These are phyloP conservation scores for Mermis nigrescens DNA, from an alignment of 2,888 invertebrate genomes.

Conservation along the genomic window DNA sequence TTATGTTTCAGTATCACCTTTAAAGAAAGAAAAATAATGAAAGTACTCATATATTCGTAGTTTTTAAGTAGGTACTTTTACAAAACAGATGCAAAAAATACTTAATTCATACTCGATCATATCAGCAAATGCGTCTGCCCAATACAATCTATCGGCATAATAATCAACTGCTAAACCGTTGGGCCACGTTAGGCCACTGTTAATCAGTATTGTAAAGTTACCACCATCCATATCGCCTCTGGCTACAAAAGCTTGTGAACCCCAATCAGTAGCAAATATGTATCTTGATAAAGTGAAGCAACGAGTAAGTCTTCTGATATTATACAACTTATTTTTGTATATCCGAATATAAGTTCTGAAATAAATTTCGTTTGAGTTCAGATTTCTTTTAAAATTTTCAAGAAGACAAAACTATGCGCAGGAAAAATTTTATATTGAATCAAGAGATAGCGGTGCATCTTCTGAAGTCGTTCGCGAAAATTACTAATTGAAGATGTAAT, in stretches of 20 bases:
- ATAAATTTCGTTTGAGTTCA: background rate
- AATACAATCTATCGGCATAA: conserved; percentile 64
- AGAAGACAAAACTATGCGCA: no score
- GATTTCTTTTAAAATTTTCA: no score
- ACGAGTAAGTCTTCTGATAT: no score
- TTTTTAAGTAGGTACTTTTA: no score
- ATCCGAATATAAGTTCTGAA: background rate
- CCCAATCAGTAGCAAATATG: conserved; percentile 81
- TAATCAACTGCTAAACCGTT: conserved; percentile 88
- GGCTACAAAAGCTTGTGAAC: conserved; percentile 66
- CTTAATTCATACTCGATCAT: conserved; percentile 52
- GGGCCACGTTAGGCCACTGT: conserved; percentile 76
- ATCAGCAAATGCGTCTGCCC: conserved; percentile 88
- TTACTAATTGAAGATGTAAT: no score
- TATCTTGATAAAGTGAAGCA: conserved; percentile 26
- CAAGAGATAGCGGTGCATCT: no score
- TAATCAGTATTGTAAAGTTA: conserved; percentile 61
- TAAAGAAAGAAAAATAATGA: no score
- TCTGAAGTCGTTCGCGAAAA: no score
- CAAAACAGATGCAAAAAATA: no score
- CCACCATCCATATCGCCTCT: conserved; percentile 90
- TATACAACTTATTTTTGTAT: background rate
- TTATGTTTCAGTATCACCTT: no score
- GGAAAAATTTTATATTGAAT: no score
- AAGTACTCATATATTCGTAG: no score